Evolutionary conservation across 2,888 invertebrate genomes (phyloP).

Genomic region (Tetranychus truncatus): DNA sequence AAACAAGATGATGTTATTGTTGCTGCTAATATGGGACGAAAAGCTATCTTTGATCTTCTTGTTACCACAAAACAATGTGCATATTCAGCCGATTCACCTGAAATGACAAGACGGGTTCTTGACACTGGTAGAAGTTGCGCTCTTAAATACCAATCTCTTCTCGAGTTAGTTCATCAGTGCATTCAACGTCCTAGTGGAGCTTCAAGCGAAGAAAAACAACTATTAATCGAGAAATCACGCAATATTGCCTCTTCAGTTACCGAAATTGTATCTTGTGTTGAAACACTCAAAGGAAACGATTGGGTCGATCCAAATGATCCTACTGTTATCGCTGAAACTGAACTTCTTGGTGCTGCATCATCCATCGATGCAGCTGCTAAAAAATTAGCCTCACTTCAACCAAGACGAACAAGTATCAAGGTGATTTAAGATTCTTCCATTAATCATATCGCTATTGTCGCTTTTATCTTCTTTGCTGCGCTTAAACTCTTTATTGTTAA

Average conservation of each 20-base stretch:
- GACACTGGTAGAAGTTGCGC: constrained; percentile 70
- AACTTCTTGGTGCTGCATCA: constrained; percentile 84
- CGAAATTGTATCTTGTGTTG: constrained; percentile 74
- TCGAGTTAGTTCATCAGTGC: constrained; percentile 52
- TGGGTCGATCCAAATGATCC: constrained; percentile 95
- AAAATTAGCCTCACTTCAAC: constrained; percentile 73
- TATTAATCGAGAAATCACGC: constrained; percentile 59
- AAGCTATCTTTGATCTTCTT: constrained; percentile 85
- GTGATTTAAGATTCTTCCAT: constrained; percentile 37
- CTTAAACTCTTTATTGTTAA: not conserved
- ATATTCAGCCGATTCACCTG: constrained; percentile 58
- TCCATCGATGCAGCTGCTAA: constrained; percentile 96
- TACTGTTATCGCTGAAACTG: constrained; percentile 91
- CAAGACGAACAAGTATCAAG: constrained; percentile 54
- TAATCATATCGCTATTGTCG: not conserved
- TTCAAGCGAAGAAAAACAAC: constrained; percentile 41
- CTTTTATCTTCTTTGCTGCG: too few species aligned
- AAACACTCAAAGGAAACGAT: constrained; percentile 56
- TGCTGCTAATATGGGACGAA: constrained; percentile 82
- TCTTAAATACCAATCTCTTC: constrained; percentile 60
- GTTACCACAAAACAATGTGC: constrained; percentile 56
- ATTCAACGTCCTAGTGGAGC: constrained; percentile 30
- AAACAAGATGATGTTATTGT: constrained; percentile 85
- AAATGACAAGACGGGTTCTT: constrained; percentile 53
- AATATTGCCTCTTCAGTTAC: constrained; percentile 79